A percentile compares a stretch with the other conserved stretches of the same genome.
Conservation (phyloP, 2,113 vertebrate species). For the Sander vitreus region DNA sequence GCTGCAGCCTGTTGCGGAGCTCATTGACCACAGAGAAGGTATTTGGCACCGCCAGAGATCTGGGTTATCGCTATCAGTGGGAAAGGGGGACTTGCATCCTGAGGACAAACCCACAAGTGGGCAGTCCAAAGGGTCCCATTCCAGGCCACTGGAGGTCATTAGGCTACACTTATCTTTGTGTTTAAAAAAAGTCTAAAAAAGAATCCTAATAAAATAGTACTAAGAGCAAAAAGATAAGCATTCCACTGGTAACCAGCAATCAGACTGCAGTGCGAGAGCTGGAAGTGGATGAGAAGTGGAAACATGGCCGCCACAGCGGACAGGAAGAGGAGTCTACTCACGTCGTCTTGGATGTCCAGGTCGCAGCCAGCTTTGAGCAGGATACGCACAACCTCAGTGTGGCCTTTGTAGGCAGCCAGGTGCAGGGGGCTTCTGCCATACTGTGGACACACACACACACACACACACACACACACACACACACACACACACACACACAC, state of each 20-base stretch:
- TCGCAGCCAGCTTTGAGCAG: slow-evolving; percentile 97
- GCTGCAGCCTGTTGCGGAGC: slow-evolving; percentile 78
- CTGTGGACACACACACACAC: slow-evolving; percentile 80
- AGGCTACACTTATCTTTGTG: slow-evolving; percentile 78
- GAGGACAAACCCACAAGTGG: slow-evolving; percentile 81
- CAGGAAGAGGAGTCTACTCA: slow-evolving; percentile 82
- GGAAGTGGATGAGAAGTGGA: slow-evolving; percentile 3
- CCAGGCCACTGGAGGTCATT: slow-evolving; percentile 91
- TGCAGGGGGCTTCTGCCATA: slow-evolving; percentile 95
- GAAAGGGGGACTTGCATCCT: slow-evolving; percentile 78
- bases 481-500: no score
- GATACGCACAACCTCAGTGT: slow-evolving; percentile 92
- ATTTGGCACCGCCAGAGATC: slow-evolving; percentile 70
- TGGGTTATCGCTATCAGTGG: slow-evolving; percentile 73
- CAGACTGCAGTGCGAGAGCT: not conserved
- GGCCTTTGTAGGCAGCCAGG: slow-evolving; percentile 95
- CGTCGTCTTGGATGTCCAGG: slow-evolving; percentile 96
- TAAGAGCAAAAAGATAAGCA: slow-evolving; percentile 25
- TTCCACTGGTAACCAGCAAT: not conserved
- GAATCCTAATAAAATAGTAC: not conserved
- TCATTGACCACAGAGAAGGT: slow-evolving; percentile 88
- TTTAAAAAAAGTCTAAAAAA: not conserved
- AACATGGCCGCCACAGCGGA: not conserved
- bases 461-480: slow-evolving; percentile 32
- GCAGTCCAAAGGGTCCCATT: slow-evolving; percentile 91